Evolutionary conservation across 2,888 invertebrate species (phyloP).

Genomic region (Plebejus anna): DNA sequence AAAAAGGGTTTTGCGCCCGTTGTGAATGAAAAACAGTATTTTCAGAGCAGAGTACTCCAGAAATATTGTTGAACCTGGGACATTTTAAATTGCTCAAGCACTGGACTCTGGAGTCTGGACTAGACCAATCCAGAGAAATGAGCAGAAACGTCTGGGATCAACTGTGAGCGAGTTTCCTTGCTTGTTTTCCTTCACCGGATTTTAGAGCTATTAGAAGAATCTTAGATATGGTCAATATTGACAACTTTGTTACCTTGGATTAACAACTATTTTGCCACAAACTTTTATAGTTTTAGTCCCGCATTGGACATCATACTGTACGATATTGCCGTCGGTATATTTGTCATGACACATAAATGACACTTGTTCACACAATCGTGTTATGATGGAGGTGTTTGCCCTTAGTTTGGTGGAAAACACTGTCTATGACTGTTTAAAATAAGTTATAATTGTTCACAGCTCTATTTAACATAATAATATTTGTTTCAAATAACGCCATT

Average conservation of each 20-base stretch:
- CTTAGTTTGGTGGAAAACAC: neutral
- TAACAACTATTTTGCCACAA: neutral
- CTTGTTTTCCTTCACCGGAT: too few relatives aligned
- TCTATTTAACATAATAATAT: neutral
- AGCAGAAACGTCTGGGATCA: too few relatives aligned
- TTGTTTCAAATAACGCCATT: neutral
- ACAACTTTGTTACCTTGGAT: neutral
- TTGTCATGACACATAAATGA: neutral
- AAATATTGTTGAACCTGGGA: too few relatives aligned
- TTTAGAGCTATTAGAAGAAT: too few relatives aligned
- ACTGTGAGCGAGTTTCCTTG: too few relatives aligned
- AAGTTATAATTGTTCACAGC: neutral
- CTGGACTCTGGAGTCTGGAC: too few relatives aligned
- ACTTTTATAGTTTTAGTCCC: neutral
- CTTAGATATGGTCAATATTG: too few relatives aligned
- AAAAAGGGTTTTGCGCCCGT: neutral
- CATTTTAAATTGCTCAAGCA: too few relatives aligned
- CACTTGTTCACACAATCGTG: neutral
- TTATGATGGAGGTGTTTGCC: slow-evolving; percentile 5
- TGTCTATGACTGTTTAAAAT: neutral
- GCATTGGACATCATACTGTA: neutral
- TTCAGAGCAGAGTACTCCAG: too few relatives aligned
- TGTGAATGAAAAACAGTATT: too few relatives aligned
- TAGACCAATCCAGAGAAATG: too few relatives aligned
- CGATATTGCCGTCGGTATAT: neutral